A percentile compares a stretch with the other conserved stretches of the same genome.
phyloP scores from a whole-genome alignment of 2,797 vertebrate species.

The Malacoraja senta region DNA sequence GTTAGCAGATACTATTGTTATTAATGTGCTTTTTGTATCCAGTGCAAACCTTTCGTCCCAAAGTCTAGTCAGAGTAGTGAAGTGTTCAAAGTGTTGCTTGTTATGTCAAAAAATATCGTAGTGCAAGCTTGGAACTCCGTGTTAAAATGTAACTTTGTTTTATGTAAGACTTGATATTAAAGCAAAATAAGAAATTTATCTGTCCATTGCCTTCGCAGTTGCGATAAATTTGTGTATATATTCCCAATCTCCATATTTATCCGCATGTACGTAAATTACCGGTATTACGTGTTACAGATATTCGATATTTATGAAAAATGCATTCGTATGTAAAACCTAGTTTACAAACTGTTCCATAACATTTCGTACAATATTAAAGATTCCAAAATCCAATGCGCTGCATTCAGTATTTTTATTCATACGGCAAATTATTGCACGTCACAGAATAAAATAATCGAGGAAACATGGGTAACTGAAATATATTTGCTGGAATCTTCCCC shows the following conservation, averaged over 20 bases:
- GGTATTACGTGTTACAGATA: conserved; percentile 95
- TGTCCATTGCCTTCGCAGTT: conserved; percentile 93
- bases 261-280: conserved; percentile 91
- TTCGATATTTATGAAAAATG: conserved; percentile 99
- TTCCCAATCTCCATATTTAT: conserved; percentile 98
- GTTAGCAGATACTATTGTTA: conserved; percentile 96
- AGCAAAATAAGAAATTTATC: conserved; percentile 75
- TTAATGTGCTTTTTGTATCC: conserved; percentile 99
- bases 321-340: conserved; percentile 99
- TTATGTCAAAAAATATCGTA: conserved; percentile 98
- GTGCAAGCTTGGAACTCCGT: conserved; percentile 98
- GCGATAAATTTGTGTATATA: conserved; percentile 96
- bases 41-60: conserved; percentile 97
- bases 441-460: conserved; percentile 26
- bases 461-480: not conserved
- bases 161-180: conserved; percentile 98
- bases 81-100: conserved; percentile 89
- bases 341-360: conserved; percentile 99
- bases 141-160: conserved; percentile 94
- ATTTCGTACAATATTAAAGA: conserved; percentile 99
- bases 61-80: conserved; percentile 99
- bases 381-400: conserved; percentile 79
- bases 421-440: not conserved
- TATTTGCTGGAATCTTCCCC: conserved; percentile 44
- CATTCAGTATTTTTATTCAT: conserved; percentile 69